Evolutionary conservation across 92 coral and sea anemone species (phyloP), one percentile per base, ranked within the genome.

Genomic region (Nematostella vectensis): DNA sequence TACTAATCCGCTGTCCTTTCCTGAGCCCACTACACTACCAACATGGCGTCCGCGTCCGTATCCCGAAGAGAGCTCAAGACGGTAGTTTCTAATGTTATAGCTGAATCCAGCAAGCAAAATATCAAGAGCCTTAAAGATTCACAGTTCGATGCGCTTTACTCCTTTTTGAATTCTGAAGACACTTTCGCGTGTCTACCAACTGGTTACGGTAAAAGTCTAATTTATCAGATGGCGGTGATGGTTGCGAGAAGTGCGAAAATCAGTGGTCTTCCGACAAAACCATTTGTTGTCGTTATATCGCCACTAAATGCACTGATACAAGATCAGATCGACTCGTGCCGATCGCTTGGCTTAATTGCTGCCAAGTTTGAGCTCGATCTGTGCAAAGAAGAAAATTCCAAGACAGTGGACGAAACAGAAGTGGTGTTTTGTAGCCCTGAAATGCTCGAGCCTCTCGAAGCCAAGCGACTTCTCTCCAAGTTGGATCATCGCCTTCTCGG

Each of bases 301-400:
- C 70, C 79, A 0, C 25, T 72, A 13, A 72, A 72, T 33, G 38
- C 71, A 13, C 42, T 71, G 2, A 71, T 71, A 11, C 24, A 55
- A 10, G 60, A 71, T 23, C 78, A 71, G 33, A 55, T 72, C 15
- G 11, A 21, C 2, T 62, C 69, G 0, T 62, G 69, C 3, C 43
- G 47, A 31, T 1, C 13, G 11, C 15, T 62, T 24, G 69, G 58
- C 4, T 27, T 62, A 13, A 25, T 20, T 10, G 67, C 47, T 9
- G 4, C n/a, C 6, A 61, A 61, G 37, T 3, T 57, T 13, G 62
- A 57, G 49, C 15, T 18, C 2, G 43, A 39, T n/a, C 13, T 40
- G 24, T 12, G 15, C 12, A 45, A 10, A 11, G 4, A 8, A 8
- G 23, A 19, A 4, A 10, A 10, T 6, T 19, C 12, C 18, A 10